Conservation (phyloP, 2,888 invertebrate species). For the Drosophila buzzatii region DNA sequence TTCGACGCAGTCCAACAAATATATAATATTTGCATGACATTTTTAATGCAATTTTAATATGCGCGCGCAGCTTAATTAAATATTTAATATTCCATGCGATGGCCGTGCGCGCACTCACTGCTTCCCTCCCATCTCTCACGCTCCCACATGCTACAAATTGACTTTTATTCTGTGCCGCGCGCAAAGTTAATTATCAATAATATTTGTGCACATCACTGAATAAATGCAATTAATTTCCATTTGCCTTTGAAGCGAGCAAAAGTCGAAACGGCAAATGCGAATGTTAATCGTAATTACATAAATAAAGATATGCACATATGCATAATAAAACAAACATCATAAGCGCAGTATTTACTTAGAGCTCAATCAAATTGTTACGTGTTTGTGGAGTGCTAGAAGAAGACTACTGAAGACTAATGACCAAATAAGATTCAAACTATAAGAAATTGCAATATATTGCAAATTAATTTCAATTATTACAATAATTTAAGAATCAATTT, state of each 20-base stretch:
- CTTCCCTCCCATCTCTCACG: not conserved
- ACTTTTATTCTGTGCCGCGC: constrained; percentile 20
- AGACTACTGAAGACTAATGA: not conserved
- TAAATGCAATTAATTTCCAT: constrained; percentile 49
- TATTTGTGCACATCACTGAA: constrained; percentile 51
- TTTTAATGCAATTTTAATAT: constrained; percentile 78
- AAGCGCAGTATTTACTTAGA: constrained; percentile 1
- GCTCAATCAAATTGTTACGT: not conserved
- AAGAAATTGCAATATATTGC: too few species aligned
- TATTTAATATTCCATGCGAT: constrained; percentile 60
- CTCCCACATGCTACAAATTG: constrained; percentile 14
- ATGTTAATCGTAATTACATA: constrained; percentile 6
- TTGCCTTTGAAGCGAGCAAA: constrained; percentile 23
- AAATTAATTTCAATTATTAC: too few species aligned
- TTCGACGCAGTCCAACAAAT: constrained; percentile 10
- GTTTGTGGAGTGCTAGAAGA: not conserved
- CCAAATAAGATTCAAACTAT: too few species aligned
- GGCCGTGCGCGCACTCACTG: constrained; percentile 14
- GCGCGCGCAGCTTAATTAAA: constrained; percentile 77
- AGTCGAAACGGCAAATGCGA: not conserved
- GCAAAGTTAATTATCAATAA: constrained; percentile 63
- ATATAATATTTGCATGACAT: constrained; percentile 46
- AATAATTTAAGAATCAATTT: too few species aligned
- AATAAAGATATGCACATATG: not conserved
- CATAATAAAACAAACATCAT: not conserved